Percentiles rank a stretch among this genome's conserved stretches.
Evolutionary conservation across 2,888 invertebrate genomes (phyloP).

Genomic region (Drosophila sordidapex): DNA sequence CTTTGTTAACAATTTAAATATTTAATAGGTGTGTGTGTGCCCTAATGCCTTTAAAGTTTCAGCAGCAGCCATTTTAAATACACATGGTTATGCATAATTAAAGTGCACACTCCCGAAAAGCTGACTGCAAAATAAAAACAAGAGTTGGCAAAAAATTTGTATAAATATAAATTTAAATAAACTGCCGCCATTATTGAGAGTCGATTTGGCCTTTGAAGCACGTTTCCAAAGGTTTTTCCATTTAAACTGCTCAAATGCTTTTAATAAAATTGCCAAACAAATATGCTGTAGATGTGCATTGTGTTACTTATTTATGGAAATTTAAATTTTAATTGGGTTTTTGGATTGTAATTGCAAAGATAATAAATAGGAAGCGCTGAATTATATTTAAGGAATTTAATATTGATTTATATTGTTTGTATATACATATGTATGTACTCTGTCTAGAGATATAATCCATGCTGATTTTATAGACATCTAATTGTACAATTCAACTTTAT

Average conservation of each 20-base stretch:
- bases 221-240: conserved; percentile 64
- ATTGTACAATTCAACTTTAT: conserved; percentile 24
- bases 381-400: background rate
- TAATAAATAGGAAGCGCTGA: background rate
- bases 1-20: conserved; percentile 38
- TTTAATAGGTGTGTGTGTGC: conserved; percentile 35
- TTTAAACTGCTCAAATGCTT: conserved; percentile 62
- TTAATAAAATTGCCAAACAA: conserved; percentile 65
- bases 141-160: conserved; percentile 23
- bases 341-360: conserved; percentile 38
- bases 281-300: conserved; percentile 31
- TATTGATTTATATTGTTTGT: background rate
- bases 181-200: conserved; percentile 49
- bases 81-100: conserved; percentile 69
- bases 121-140: conserved; percentile 15
- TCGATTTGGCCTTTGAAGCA: conserved; percentile 57
- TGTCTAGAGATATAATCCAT: background rate
- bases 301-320: conserved; percentile 49
- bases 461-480: background rate
- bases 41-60: conserved; percentile 58
- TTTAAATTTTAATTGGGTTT: conserved; percentile 58
- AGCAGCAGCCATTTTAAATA: conserved; percentile 45
- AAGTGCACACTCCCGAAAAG: conserved; percentile 53
- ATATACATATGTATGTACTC: background rate
- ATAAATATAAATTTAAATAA: conserved; percentile 60